Percentiles rank a stretch among this genome's conserved stretches.
Conservation (phyloP, 2,113 vertebrate genomes). For the Macroglossus sobrinus region DNA sequence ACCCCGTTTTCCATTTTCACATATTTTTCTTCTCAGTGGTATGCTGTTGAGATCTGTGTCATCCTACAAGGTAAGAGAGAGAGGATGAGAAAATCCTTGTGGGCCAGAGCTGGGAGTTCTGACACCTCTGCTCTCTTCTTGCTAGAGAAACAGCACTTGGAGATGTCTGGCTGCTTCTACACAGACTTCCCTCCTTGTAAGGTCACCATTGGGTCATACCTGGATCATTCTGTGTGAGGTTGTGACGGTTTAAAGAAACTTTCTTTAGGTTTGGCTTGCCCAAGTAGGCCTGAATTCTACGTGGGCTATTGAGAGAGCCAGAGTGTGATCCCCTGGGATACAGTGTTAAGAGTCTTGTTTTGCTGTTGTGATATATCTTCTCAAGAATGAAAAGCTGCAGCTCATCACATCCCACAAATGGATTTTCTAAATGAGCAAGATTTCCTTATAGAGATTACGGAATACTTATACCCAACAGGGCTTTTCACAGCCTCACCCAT, state of each 20-base stretch:
- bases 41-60: neutral
- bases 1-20: neutral
- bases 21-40: neutral
- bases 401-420: neutral
- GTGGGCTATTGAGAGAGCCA: neutral
- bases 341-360: neutral
- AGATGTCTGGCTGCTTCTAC: neutral
- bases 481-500: neutral
- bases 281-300: neutral
- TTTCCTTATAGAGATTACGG: neutral
- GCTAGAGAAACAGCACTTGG: neutral
- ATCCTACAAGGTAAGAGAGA: neutral
- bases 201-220: neutral
- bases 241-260: neutral
- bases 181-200: neutral
- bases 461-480: neutral
- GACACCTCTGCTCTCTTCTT: neutral
- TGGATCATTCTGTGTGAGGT: neutral
- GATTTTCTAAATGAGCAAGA: neutral
- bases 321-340: neutral
- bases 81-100: neutral
- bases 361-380: neutral
- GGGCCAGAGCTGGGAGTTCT: neutral
- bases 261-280: neutral
- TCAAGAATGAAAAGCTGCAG: neutral